Evolutionary conservation across 1,140 invertebrate species (phyloP).

Genomic region (Listronotus bonariensis): DNA sequence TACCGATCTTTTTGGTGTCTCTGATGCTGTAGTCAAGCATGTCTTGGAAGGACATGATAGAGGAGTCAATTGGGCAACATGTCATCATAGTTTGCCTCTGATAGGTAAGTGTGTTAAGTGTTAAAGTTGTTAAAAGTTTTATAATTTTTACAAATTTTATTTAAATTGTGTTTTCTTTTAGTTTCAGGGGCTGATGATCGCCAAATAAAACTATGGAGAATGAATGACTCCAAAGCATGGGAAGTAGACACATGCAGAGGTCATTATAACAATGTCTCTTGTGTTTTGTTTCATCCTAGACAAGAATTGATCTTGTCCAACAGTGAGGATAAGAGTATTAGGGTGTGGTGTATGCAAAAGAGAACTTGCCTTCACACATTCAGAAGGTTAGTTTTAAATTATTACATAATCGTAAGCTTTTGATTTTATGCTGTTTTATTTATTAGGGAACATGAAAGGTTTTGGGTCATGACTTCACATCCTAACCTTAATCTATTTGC

Average conservation of each 20-base stretch:
- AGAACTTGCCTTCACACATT: slow-evolving; percentile 96
- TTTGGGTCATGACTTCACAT: slow-evolving; percentile 95
- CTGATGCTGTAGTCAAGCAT: slow-evolving; percentile 97
- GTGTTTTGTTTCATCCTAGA: slow-evolving; percentile 95
- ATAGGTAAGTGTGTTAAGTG: slow-evolving; percentile 74
- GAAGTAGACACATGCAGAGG: slow-evolving; percentile 98
- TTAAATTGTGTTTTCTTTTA: slow-evolving; percentile 8
- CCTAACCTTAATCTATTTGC: slow-evolving; percentile 85
- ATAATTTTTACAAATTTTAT: slow-evolving; percentile 1
- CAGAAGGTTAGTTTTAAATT: slow-evolving; percentile 57
- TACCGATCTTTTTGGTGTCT: slow-evolving; percentile 95
- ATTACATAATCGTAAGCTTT: neutral
- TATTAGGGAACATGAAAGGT: slow-evolving; percentile 88
- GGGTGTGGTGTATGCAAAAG: slow-evolving; percentile 99
- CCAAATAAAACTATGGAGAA: slow-evolving; percentile 97
- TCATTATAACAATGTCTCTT: slow-evolving; percentile 99
- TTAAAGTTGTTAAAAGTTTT: no score
- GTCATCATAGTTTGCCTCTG: slow-evolving; percentile 93
- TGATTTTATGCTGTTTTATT: no score
- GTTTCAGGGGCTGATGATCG: slow-evolving; percentile 96
- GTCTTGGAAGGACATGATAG: slow-evolving; percentile 96
- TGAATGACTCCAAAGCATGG: slow-evolving; percentile 99
- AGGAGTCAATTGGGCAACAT: slow-evolving; percentile 98
- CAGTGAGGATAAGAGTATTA: slow-evolving; percentile 96
- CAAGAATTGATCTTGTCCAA: slow-evolving; percentile 97